Evolutionary conservation across 1,140 invertebrate genomes (phyloP), one percentile per base, ranked within the genome.

Genomic region (Aphis craccivora): DNA sequence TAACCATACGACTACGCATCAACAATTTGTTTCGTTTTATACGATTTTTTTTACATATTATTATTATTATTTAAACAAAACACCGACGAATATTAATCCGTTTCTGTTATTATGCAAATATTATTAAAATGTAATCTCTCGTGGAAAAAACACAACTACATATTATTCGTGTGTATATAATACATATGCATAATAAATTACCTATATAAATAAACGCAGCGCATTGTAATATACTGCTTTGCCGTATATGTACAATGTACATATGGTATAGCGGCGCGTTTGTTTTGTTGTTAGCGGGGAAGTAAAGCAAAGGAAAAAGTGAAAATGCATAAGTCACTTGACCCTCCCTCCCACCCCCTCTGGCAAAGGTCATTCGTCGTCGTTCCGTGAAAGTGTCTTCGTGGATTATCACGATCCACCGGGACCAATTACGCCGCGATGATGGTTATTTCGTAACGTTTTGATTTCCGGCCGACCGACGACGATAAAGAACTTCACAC

Each of bases 291-390:
- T 14, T 1, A 30, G 60, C 14, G 37, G n/a, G 43, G 18, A n/a
- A 40, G 83, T 23, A 2, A 23, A 37, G 8, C 40, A 48, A 40
- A 37, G 48, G 35, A 55, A 89, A 89, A 89, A 89, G 88, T 89
- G 88, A 89, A 89, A 89, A 89, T 89, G 35, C 88, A 89, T 89
- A 89, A 89, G 88, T 89, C 51, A 89, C 88, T 37, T 55, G 88
- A 89, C 88, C 88, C 51, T 9, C 45, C 4, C 48, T 14, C 20
- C 51, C 30, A 48, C 22, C 22, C 30, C n/a, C 48, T 7, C 3
- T 1, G 35, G 23, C 35, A 89, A 89, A 89, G 88, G 51, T 89
- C 88, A 89, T 35, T 14, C n/a, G 83, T 84, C 84, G 84, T 87
- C 45, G 22, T 89, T 89, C 87, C 35, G 88, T 89, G 88, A 89